phyloP scores from a whole-genome alignment of 2,113 vertebrate species.

The Cyrtonyx montezumae region DNA sequence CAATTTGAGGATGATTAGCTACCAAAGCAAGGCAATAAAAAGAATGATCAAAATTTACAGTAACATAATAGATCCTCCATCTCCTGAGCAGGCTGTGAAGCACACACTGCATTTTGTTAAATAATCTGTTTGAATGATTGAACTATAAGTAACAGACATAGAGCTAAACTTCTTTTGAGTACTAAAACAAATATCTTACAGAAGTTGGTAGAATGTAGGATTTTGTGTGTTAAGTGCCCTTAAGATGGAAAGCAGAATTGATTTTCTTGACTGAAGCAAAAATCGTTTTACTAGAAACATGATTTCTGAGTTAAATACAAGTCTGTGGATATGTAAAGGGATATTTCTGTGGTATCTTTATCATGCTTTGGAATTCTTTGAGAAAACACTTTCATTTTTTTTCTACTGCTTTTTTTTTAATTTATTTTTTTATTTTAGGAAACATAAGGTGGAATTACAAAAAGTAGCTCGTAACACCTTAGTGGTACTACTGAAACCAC shows the following conservation, averaged over 20 bases:
- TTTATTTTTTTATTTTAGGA: slow-evolving; percentile 49
- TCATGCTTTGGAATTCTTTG: background rate
- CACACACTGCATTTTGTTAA: background rate
- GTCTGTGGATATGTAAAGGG: background rate
- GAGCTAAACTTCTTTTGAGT: background rate
- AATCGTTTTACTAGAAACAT: background rate
- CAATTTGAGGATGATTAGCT: background rate
- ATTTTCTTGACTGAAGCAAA: background rate
- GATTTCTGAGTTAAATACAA: background rate
- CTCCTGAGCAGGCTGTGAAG: background rate
- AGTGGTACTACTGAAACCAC: slow-evolving; percentile 63
- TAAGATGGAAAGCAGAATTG: background rate
- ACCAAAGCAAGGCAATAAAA: background rate
- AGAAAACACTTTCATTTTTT: background rate
- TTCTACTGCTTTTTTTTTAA: background rate
- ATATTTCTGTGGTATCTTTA: background rate
- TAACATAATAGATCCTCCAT: background rate
- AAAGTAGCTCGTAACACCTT: slow-evolving; percentile 72
- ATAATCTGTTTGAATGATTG: background rate
- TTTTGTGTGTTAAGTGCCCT: background rate
- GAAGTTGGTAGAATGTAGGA: background rate
- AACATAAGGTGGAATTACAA: slow-evolving; percentile 38
- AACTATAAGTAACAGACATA: background rate
- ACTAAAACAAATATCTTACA: background rate
- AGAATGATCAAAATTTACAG: background rate